Percentiles rank a stretch among this genome's conserved stretches.
phyloP scores from a whole-genome alignment of 2,797 vertebrate genomes.

The Ctenopoma multispine region DNA sequence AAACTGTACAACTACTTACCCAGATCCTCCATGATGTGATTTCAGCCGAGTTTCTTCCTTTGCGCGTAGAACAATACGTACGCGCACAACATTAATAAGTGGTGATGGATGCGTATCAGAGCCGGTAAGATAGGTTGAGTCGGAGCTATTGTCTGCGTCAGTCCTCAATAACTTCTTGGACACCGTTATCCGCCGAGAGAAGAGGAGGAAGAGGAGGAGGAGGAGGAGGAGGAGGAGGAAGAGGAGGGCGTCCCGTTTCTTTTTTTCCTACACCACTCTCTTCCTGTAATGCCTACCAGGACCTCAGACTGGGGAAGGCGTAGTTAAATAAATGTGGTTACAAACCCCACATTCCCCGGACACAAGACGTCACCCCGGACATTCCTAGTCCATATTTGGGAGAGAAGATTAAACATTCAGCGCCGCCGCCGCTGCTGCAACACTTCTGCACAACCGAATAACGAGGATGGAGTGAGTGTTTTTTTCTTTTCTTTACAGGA shows the following conservation, averaged over 20 bases:
- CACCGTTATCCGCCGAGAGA: constrained; percentile 81
- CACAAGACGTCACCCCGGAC: constrained; percentile 78
- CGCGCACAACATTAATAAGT: constrained; percentile 54
- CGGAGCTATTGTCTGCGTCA: constrained; percentile 69
- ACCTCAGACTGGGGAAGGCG: constrained; percentile 73
- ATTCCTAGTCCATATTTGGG: constrained; percentile 87
- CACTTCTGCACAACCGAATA: background rate
- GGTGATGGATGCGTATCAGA: constrained; percentile 35
- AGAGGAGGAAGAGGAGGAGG: constrained; percentile 55
- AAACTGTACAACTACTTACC: constrained; percentile 72
- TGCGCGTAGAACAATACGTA: constrained; percentile 19
- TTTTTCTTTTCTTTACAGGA: background rate
- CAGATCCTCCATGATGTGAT: constrained; percentile 83
- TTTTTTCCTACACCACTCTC: constrained; percentile 66
- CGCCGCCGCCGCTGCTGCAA: constrained; percentile 2
- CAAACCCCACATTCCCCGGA: constrained; percentile 68
- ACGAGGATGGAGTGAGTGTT: background rate
- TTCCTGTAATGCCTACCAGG: constrained; percentile 75
- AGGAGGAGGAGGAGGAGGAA: constrained; percentile 50
- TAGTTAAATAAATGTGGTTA: constrained; percentile 72
- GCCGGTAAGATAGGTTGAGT: constrained; percentile 8
- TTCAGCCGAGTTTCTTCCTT: constrained; percentile 47
- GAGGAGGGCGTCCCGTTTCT: constrained; percentile 70
- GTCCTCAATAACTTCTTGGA: constrained; percentile 75
- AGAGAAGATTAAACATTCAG: constrained; percentile 58